Evolutionary conservation across 2,888 invertebrate species (phyloP).

Genomic region (Mechanitis messenoides): DNA sequence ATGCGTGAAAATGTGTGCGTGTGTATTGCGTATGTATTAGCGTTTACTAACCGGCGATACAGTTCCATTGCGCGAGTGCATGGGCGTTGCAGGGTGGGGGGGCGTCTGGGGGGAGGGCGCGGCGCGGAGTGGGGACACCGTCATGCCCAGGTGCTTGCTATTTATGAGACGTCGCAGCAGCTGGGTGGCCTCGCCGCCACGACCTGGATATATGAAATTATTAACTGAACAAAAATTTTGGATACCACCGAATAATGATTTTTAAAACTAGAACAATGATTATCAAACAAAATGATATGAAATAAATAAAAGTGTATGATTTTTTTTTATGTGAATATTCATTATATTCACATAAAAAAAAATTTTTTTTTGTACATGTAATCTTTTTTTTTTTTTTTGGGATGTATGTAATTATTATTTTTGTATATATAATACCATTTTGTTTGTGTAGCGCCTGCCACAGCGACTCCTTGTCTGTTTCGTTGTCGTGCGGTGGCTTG

Average conservation of each 20-base stretch:
- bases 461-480: slow-evolving; percentile 74
- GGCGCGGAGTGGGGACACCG: slow-evolving; percentile 74
- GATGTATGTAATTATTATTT: no score
- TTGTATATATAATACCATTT: slow-evolving; percentile 58
- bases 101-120: slow-evolving; percentile 49
- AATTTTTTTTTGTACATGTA: no score
- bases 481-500: slow-evolving; percentile 58
- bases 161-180: slow-evolving; percentile 85
- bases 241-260: neutral
- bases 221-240: no score
- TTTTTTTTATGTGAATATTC: no score
- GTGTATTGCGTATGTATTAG: neutral
- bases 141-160: slow-evolving; percentile 84
- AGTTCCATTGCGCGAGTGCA: slow-evolving; percentile 53
- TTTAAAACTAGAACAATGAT: no score
- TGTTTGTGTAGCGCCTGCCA: slow-evolving; percentile 74
- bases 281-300: neutral
- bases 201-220: slow-evolving; percentile 47
- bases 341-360: no score
- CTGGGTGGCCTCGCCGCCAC: slow-evolving; percentile 84
- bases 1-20: neutral
- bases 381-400: no score
- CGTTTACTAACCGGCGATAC: slow-evolving; percentile 55
- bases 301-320: no score
- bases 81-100: slow-evolving; percentile 29